phyloP scores from a whole-genome alignment of 64 coral and sea anemone genomes.

The Dendrophyllia cribrosa region DNA sequence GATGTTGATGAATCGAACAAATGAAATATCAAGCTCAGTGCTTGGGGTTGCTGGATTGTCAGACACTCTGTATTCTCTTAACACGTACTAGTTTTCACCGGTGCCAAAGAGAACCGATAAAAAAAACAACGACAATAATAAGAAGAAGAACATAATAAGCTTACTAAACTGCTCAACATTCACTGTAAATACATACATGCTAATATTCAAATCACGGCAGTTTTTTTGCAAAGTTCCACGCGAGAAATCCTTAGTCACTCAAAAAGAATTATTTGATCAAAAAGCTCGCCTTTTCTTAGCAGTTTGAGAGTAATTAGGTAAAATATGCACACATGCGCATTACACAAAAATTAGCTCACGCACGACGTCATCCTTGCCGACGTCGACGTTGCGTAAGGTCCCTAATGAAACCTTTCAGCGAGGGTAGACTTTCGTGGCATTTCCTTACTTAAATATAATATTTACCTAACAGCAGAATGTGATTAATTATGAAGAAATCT shows the following conservation, averaged over 20 bases:
- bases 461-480: too few species aligned
- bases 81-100: neutral
- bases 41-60: neutral
- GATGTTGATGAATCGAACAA: constrained; percentile 11
- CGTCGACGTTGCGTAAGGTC: neutral
- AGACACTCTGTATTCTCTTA: constrained; percentile 5
- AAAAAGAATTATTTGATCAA: neutral
- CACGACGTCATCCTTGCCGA: neutral
- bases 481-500: too few species aligned
- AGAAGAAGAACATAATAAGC: neutral
- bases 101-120: neutral
- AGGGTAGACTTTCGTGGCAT: too few species aligned
- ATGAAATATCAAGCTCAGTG: neutral
- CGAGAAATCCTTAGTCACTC: too few species aligned
- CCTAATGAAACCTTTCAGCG: too few species aligned
- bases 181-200: constrained; percentile 40
- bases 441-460: too few species aligned
- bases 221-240: constrained; percentile 6
- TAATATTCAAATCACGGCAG: constrained; percentile 26
- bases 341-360: neutral
- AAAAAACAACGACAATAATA: neutral
- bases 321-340: constrained; percentile 18
- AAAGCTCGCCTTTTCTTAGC: constrained; percentile 15
- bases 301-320: constrained; percentile 6
- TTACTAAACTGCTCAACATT: neutral